A percentile compares a stretch with the other conserved stretches of the same genome.
phyloP scores from a whole-genome alignment of 2,113 vertebrate species.

The Apteryx mantelli region DNA sequence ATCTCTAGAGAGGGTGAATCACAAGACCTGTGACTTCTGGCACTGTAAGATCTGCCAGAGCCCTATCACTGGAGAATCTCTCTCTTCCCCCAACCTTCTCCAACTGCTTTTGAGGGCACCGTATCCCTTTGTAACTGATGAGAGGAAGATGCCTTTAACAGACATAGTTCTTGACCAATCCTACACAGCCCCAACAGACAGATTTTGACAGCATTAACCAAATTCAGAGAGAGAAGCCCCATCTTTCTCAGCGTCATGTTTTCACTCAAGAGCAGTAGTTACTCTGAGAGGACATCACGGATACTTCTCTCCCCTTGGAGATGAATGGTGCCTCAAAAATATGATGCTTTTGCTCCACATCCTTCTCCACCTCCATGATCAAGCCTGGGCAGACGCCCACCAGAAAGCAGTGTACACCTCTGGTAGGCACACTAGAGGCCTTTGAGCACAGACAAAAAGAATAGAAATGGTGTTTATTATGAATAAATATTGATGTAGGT shows the following conservation, averaged over 20 bases:
- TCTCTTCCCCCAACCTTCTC: not conserved
- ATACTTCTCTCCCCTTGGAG: not conserved
- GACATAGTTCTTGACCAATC: not conserved
- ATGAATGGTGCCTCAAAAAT: not conserved
- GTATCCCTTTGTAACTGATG: not conserved
- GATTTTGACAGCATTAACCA: not conserved
- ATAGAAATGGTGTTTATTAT: not conserved
- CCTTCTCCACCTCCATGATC: not conserved
- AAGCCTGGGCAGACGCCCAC: not conserved
- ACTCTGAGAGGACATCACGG: not conserved
- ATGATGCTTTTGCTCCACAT: not conserved
- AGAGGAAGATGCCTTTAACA: not conserved
- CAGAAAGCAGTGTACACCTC: not conserved
- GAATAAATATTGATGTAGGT: not conserved
- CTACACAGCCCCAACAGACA: not conserved
- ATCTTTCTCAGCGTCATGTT: not conserved
- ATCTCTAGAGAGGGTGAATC: not conserved
- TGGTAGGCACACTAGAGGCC: not conserved
- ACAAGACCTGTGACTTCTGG: not conserved
- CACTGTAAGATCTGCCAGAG: not conserved
- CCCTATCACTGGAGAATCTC: not conserved
- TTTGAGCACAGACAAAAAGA: not conserved
- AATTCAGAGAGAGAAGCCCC: not conserved
- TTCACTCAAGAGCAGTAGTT: not conserved
- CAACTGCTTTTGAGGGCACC: not conserved